Evolutionary conservation across 1,140 invertebrate species (phyloP).

Genomic region (Eciton burchellii): DNA sequence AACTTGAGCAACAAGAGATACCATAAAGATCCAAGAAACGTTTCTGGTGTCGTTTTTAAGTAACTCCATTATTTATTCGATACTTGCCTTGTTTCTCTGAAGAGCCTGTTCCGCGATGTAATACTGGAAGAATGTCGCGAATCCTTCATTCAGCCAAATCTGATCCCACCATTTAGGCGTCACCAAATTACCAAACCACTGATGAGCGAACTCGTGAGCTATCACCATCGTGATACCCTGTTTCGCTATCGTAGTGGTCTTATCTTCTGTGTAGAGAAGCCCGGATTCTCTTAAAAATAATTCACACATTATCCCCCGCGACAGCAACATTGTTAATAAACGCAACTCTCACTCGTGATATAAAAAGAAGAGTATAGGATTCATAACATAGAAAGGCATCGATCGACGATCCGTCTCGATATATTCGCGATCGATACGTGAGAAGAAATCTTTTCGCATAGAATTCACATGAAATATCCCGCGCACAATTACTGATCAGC

Average conservation of each 20-base stretch:
- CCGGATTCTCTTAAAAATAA: slow-evolving; percentile 86
- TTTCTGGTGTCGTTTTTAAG: too few species aligned
- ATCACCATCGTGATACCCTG: slow-evolving; percentile 87
- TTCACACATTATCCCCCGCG: slow-evolving; percentile 4
- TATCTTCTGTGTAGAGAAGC: slow-evolving; percentile 85
- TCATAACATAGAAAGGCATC: too few species aligned
- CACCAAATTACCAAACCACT: slow-evolving; percentile 89
- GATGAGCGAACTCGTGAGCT: slow-evolving; percentile 89
- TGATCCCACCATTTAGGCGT: slow-evolving; percentile 88
- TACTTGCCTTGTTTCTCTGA: background rate
- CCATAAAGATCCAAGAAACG: too few species aligned
- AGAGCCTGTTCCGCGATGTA: slow-evolving; percentile 86
- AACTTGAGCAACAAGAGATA: too few species aligned
- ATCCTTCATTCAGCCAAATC: slow-evolving; percentile 90
- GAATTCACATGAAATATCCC: too few species aligned
- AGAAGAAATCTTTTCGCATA: too few species aligned
- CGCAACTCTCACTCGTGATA: background rate
- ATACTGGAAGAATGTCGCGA: slow-evolving; percentile 90
- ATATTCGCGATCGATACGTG: too few species aligned
- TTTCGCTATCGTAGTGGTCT: slow-evolving; percentile 84
- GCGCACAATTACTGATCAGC: background rate
- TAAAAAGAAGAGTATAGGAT: too few species aligned
- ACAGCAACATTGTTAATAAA: background rate
- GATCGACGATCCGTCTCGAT: too few species aligned
- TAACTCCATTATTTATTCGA: background rate